phyloP scores from a whole-genome alignment of 2,888 invertebrate species.

The Parnassius smintheus region DNA sequence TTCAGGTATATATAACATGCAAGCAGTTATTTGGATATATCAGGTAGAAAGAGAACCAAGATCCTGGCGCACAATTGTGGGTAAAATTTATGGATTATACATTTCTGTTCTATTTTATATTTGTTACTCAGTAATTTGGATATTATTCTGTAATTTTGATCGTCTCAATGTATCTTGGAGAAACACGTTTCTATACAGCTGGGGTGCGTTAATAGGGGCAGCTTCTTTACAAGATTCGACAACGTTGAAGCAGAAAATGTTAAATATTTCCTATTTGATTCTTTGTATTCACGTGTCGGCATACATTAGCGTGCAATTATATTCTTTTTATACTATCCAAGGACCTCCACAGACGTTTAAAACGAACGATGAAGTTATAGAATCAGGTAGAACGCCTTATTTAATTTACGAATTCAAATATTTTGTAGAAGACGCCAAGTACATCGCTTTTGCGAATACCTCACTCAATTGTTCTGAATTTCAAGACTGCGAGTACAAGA shows the following conservation, averaged over 20 bases:
- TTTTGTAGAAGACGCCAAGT: constrained; percentile 50
- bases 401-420: constrained; percentile 44
- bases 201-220: constrained; percentile 57
- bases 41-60: constrained; percentile 45
- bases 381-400: constrained; percentile 48
- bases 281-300: constrained; percentile 54
- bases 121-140: constrained; percentile 50
- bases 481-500: constrained; percentile 43
- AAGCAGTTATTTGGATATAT: constrained; percentile 57
- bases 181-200: constrained; percentile 48
- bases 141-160: constrained; percentile 46
- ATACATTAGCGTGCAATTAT: constrained; percentile 58
- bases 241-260: constrained; percentile 53
- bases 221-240: constrained; percentile 46
- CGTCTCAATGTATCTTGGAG: constrained; percentile 37
- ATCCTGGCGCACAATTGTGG: constrained; percentile 53
- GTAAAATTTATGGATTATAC: constrained; percentile 50
- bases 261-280: constrained; percentile 53
- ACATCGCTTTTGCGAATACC: constrained; percentile 43
- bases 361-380: constrained; percentile 50
- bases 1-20: constrained; percentile 57
- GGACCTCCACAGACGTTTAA: constrained; percentile 49
- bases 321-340: constrained; percentile 58
- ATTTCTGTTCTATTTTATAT: constrained; percentile 57
- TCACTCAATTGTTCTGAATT: constrained; percentile 48